Conservation (phyloP, 2,113 vertebrate species). For the Podocnemis expansa region DNA sequence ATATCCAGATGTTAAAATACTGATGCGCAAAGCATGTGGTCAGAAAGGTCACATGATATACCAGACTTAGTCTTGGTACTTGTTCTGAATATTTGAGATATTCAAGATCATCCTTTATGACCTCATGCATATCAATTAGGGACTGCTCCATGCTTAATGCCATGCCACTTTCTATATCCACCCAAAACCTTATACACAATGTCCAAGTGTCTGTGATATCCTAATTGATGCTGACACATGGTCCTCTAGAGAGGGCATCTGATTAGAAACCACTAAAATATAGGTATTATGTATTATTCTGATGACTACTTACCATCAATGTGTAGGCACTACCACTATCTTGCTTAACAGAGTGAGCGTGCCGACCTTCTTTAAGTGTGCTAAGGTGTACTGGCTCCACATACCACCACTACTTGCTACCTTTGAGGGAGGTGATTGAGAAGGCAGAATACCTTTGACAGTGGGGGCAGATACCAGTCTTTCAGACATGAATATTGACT, state of each 20-base stretch:
- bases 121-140: neutral
- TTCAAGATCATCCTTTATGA: neutral
- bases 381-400: neutral
- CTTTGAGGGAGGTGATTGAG: neutral
- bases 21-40: neutral
- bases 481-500: neutral
- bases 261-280: rapidly evolving
- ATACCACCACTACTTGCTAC: neutral
- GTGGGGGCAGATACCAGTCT: rapidly evolving
- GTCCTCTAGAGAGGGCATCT: neutral
- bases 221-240: neutral
- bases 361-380: rapidly evolving
- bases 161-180: neutral
- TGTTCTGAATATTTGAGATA: neutral
- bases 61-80: neutral
- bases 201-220: neutral
- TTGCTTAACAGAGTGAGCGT: rapidly evolving
- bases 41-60: neutral
- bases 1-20: neutral
- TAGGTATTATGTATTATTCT: rapidly evolving
- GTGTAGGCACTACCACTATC: neutral
- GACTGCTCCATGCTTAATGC: neutral
- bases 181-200: rapidly evolving
- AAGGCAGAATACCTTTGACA: neutral
- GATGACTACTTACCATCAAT: neutral